A percentile compares a stretch with the other conserved stretches of the same genome.
Conservation (phyloP, 2,888 invertebrate genomes). For the Acronicta leporina region DNA sequence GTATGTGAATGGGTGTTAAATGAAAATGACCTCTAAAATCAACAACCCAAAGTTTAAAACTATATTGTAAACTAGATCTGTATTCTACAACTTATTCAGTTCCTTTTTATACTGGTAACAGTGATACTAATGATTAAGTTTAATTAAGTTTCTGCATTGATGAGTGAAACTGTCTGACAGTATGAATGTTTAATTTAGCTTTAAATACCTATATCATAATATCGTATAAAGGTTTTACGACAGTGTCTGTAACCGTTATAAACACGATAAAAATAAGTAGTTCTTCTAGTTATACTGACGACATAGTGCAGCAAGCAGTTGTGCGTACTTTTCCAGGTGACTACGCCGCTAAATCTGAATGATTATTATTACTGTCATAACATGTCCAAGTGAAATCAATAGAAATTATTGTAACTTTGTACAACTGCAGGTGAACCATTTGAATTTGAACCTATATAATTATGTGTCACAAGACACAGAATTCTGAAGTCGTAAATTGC, state of each 20-base stretch:
- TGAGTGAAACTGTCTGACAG: constrained; percentile 60
- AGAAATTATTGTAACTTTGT: constrained; percentile 14
- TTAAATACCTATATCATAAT: constrained; percentile 49
- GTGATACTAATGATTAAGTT: constrained; percentile 79
- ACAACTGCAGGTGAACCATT: not conserved
- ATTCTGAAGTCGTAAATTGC: not conserved
- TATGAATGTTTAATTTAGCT: constrained; percentile 53
- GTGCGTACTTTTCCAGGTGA: constrained; percentile 30
- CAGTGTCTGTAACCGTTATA: constrained; percentile 47
- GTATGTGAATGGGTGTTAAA: not conserved
- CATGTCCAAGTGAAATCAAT: constrained; percentile 18
- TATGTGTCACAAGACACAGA: not conserved
- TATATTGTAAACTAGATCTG: constrained; percentile 64
- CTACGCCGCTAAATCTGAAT: constrained; percentile 19
- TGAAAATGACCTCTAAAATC: constrained; percentile 19
- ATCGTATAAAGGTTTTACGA: constrained; percentile 46
- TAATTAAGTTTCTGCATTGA: constrained; percentile 73
- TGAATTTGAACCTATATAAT: not conserved
- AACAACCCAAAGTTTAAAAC: constrained; percentile 45
- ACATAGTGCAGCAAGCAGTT: constrained; percentile 10
- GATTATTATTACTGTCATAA: constrained; percentile 6
- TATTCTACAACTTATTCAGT: constrained; percentile 72
- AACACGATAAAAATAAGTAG: constrained; percentile 24
- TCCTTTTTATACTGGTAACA: constrained; percentile 82
- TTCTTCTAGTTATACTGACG: constrained; percentile 19